phyloP scores from a whole-genome alignment of 1,140 invertebrate genomes.

The Drosophila sproati region DNA sequence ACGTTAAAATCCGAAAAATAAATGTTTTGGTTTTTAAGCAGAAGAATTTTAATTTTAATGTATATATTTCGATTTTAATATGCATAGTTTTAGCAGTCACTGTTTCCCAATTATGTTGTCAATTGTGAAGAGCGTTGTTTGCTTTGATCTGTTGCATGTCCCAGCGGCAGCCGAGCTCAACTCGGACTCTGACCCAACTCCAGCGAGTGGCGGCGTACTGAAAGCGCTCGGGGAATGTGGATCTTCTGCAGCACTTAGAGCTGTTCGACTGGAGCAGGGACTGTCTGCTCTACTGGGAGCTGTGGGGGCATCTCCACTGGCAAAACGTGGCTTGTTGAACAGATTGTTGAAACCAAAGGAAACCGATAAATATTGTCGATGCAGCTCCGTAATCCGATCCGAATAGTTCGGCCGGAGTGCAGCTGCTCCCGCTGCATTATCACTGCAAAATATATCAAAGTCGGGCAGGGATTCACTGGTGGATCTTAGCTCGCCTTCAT shows the following conservation, averaged over 20 bases:
- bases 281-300: slow-evolving; percentile 28
- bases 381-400: slow-evolving; percentile 80
- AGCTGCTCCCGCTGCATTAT: slow-evolving; percentile 19
- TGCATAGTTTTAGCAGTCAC: slow-evolving; percentile 8
- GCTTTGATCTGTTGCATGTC: slow-evolving; percentile 55
- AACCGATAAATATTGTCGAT: slow-evolving; percentile 78
- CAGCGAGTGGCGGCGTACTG: slow-evolving; percentile 23
- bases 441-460: slow-evolving; percentile 72
- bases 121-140: slow-evolving; percentile 66
- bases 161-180: slow-evolving; percentile 19
- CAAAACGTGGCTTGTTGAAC: slow-evolving; percentile 52
- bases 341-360: slow-evolving; percentile 79
- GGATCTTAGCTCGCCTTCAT: slow-evolving; percentile 47
- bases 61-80: slow-evolving; percentile 22
- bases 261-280: slow-evolving; percentile 51
- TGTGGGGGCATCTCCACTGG: slow-evolving; percentile 1
- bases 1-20: slow-evolving; percentile 53
- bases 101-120: slow-evolving; percentile 73
- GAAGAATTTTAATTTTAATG: slow-evolving; percentile 15
- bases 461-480: slow-evolving; percentile 51
- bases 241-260: slow-evolving; percentile 37
- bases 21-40: slow-evolving; percentile 25
- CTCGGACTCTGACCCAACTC: slow-evolving; percentile 49
- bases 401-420: slow-evolving; percentile 69
- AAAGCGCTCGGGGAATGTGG: slow-evolving; percentile 73